Percentiles rank a stretch among this genome's conserved stretches.
Conservation (phyloP, 2,888 invertebrate genomes). For the Pyrgus malvae region DNA sequence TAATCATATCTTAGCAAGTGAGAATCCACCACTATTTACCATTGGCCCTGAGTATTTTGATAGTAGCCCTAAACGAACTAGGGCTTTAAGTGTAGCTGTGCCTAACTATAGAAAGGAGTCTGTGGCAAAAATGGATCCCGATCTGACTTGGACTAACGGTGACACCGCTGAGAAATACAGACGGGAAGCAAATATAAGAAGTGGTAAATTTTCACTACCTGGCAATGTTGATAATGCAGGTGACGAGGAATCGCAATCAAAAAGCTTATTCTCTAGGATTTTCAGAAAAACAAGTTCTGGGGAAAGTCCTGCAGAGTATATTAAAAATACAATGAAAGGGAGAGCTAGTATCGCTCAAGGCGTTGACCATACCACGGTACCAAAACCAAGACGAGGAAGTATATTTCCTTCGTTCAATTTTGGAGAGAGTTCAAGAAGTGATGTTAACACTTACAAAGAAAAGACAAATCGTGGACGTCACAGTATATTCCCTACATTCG, state of each 20-base stretch:
- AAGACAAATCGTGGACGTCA: slow-evolving; percentile 63
- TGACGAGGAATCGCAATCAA: slow-evolving; percentile 46
- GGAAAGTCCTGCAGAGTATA: slow-evolving; percentile 61
- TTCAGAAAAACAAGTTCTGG: slow-evolving; percentile 58
- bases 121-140: slow-evolving; percentile 67
- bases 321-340: slow-evolving; percentile 63
- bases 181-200: slow-evolving; percentile 71
- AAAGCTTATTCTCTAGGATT: slow-evolving; percentile 59
- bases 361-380: slow-evolving; percentile 46
- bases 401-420: slow-evolving; percentile 61
- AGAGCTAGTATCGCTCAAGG: slow-evolving; percentile 54
- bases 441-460: slow-evolving; percentile 54
- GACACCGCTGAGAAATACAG: slow-evolving; percentile 82
- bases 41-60: slow-evolving; percentile 71
- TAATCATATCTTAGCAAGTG: slow-evolving; percentile 87
- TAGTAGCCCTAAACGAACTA: slow-evolving; percentile 69
- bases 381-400: slow-evolving; percentile 57
- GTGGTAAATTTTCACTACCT: slow-evolving; percentile 69
- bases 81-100: slow-evolving; percentile 84
- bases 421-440: slow-evolving; percentile 51
- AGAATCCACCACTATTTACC: slow-evolving; percentile 81
- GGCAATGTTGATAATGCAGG: no score
- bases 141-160: slow-evolving; percentile 87
- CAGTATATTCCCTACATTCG: slow-evolving; percentile 67
- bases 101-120: slow-evolving; percentile 70